Conservation (phyloP, 2,888 invertebrate genomes). For the Bruchidius siliquastri region DNA sequence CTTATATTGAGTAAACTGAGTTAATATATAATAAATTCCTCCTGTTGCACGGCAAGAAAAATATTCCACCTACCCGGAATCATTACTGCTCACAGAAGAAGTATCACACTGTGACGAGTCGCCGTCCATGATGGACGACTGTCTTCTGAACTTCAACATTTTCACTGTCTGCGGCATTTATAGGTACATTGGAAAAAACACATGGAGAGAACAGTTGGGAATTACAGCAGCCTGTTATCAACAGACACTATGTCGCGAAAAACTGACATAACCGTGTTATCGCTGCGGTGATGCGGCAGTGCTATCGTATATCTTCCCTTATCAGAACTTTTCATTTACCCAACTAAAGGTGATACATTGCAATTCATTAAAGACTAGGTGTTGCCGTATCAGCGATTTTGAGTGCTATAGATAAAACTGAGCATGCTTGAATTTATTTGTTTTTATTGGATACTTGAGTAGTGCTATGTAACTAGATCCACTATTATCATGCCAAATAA, state of each 20-base stretch:
- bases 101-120: background rate
- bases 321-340: background rate
- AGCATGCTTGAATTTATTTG: background rate
- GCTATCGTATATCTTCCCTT: background rate
- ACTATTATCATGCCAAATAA: too few relatives aligned
- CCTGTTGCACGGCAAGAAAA: too few relatives aligned
- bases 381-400: background rate
- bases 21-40: too few relatives aligned
- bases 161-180: background rate
- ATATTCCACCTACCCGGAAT: background rate
- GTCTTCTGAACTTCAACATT: background rate
- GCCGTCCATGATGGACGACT: background rate
- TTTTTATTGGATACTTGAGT: background rate
- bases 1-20: too few relatives aligned
- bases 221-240: background rate
- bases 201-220: background rate
- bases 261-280: background rate
- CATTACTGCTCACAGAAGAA: background rate
- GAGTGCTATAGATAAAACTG: background rate
- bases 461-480: background rate
- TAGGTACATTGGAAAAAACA: background rate
- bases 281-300: background rate
- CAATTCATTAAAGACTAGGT: background rate
- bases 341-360: background rate
- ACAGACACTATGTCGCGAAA: background rate